Conservation (phyloP, 2,797 vertebrate species). For the Poeciliopsis presidionis region DNA sequence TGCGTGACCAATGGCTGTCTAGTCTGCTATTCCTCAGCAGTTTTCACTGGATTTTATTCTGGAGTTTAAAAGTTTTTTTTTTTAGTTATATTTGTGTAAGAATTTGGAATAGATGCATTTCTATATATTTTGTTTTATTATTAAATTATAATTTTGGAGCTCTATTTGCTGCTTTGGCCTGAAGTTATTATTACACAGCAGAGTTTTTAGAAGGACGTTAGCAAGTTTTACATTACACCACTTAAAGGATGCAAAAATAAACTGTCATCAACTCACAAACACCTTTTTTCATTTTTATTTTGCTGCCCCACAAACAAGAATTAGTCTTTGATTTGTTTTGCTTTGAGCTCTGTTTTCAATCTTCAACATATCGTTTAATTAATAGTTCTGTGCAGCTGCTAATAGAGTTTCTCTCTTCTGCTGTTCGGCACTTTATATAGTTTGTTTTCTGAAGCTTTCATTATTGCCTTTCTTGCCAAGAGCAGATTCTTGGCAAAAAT, state of each 20-base stretch:
- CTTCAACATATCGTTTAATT: slow-evolving; percentile 8
- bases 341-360: slow-evolving; percentile 2
- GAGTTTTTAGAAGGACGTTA: slow-evolving; percentile 1
- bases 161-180: neutral
- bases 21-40: neutral
- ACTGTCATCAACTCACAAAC: slow-evolving; percentile 8
- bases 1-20: neutral
- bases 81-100: neutral
- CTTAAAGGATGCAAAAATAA: slow-evolving; percentile 5
- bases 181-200: neutral
- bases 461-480: neutral
- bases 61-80: neutral
- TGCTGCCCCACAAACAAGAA: neutral
- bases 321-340: slow-evolving; percentile 4
- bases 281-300: slow-evolving; percentile 2
- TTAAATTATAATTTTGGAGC: neutral
- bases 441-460: neutral
- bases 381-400: slow-evolving; percentile 10
- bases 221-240: neutral
- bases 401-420: neutral
- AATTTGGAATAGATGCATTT: neutral
- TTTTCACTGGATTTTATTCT: neutral
- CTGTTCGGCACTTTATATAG: neutral
- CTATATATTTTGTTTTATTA: neutral
- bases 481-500: neutral